phyloP scores from a whole-genome alignment of 35 echinoderm and acorn worm species.

The Lytechinus pictus region DNA sequence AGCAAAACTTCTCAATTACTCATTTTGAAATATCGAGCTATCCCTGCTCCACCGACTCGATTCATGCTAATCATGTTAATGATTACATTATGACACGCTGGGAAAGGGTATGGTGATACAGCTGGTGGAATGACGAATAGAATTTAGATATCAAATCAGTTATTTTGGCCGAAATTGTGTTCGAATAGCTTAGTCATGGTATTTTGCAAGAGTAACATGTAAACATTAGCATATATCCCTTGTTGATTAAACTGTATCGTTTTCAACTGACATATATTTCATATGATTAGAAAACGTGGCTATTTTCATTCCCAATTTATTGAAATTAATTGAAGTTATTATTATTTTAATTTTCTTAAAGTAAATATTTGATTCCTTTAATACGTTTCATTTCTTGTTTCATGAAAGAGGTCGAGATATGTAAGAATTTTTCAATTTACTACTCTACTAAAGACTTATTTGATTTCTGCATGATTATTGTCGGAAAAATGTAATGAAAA shows the following conservation, averaged over 20 bases:
- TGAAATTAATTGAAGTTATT: too few relatives aligned
- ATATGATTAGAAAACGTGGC: too few relatives aligned
- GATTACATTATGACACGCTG: not conserved
- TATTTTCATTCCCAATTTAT: too few relatives aligned
- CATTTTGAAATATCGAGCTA: not conserved
- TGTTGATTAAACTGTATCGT: not conserved
- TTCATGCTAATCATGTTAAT: conserved; percentile 20
- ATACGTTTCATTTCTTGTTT: too few relatives aligned
- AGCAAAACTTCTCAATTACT: not conserved
- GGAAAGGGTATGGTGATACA: not conserved
- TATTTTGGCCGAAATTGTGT: not conserved
- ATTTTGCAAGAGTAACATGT: too few relatives aligned
- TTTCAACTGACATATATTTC: not conserved
- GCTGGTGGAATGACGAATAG: not conserved
- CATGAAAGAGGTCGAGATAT: too few relatives aligned
- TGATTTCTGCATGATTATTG: too few relatives aligned
- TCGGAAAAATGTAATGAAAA: too few relatives aligned
- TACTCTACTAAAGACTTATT: too few relatives aligned
- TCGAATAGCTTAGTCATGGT: not conserved
- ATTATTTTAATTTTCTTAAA: too few relatives aligned
- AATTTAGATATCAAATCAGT: not conserved
- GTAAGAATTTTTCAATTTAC: too few relatives aligned
- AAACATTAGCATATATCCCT: not conserved
- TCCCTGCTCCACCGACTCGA: not conserved
- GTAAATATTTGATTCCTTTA: too few relatives aligned